Percentiles rank a stretch among this genome's conserved stretches.
phyloP scores from a whole-genome alignment of 2,113 vertebrate genomes.

The Anarhynchus alexandrinus region DNA sequence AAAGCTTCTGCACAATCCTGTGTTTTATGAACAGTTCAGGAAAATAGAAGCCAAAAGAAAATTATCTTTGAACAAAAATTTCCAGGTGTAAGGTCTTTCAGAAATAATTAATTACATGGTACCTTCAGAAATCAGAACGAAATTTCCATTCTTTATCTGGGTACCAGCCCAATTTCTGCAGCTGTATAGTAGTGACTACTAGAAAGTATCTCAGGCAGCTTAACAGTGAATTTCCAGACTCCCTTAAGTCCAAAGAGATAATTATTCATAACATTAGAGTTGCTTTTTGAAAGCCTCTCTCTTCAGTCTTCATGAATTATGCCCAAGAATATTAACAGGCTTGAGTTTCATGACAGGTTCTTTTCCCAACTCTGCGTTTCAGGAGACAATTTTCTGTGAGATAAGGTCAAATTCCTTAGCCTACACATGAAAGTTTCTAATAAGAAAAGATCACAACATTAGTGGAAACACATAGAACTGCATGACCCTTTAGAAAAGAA shows the following conservation, averaged over 20 bases:
- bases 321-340: neutral
- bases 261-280: slow-evolving; percentile 54
- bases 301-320: slow-evolving; percentile 17
- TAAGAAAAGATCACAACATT: neutral
- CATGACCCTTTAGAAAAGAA: neutral
- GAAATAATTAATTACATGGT: slow-evolving; percentile 53
- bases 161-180: slow-evolving; percentile 49
- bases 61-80: slow-evolving; percentile 47
- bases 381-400: neutral
- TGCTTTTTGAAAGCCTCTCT: neutral
- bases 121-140: slow-evolving; percentile 61
- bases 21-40: slow-evolving; percentile 62
- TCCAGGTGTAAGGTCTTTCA: slow-evolving; percentile 54
- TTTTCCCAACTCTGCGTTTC: slow-evolving; percentile 22
- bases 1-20: slow-evolving; percentile 59
- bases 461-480: neutral
- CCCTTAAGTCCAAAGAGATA: slow-evolving; percentile 57
- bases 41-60: slow-evolving; percentile 54
- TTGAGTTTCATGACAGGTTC: neutral
- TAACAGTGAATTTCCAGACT: slow-evolving; percentile 58
- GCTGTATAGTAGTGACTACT: slow-evolving; percentile 29
- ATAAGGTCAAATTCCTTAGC: neutral
- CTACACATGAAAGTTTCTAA: neutral
- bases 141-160: slow-evolving; percentile 56
- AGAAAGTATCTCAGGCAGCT: slow-evolving; percentile 46